These are phyloP conservation scores for Cepaea hortensis DNA, from an alignment of 2,888 invertebrate species.

Conservation along the genomic window DNA sequence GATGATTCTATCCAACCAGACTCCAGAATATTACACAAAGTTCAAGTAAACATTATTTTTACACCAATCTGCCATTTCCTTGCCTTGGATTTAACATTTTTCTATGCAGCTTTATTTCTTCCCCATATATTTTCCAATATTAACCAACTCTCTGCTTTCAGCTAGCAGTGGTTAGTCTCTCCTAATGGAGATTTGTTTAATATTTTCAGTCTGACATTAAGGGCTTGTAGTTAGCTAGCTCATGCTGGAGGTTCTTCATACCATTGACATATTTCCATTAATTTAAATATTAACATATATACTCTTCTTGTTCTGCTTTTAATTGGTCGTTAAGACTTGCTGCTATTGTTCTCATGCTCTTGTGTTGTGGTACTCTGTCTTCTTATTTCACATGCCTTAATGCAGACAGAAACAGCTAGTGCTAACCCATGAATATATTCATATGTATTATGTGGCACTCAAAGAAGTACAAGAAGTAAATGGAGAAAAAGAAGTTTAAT, in stretches of 20 bases:
- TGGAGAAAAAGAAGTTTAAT: no score
- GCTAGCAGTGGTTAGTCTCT: background rate
- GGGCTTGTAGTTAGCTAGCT: background rate
- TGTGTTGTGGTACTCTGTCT: no score
- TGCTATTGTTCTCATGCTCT: no score
- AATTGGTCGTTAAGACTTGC: no score
- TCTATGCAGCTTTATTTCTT: background rate
- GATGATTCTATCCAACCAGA: conserved; percentile 61
- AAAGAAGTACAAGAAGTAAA: no score
- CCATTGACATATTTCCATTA: no score
- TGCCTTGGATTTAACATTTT: background rate
- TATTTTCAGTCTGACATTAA: background rate
- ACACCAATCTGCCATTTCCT: background rate
- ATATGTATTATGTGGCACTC: no score
- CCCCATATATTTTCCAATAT: background rate
- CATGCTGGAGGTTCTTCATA: background rate
- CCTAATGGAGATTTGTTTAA: background rate
- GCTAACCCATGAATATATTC: no score
- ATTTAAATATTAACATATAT: no score
- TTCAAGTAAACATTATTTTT: conserved; percentile 1
- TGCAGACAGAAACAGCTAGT: no score
- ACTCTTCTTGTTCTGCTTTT: no score
- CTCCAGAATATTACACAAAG: background rate
- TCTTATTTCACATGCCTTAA: no score
- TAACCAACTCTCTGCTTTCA: background rate